A percentile compares a stretch with the other conserved stretches of the same genome.
Conservation (phyloP, 2,113 vertebrate species). For the Typhlomys cinereus region DNA sequence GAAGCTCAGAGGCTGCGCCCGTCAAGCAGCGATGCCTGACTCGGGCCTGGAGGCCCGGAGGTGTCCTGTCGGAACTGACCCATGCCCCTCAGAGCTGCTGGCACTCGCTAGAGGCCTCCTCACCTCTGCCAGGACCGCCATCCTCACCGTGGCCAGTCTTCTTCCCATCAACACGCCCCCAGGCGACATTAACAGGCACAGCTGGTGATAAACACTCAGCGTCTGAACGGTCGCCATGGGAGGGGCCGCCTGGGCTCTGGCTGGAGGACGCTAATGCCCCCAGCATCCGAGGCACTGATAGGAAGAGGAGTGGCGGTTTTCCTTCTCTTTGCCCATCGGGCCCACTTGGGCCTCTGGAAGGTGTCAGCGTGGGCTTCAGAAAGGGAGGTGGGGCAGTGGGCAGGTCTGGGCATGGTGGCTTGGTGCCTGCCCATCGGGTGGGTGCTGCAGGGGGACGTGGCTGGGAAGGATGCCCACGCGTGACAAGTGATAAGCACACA, state of each 20-base stretch:
- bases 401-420: neutral
- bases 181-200: no score
- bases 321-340: neutral
- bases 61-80: neutral
- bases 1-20: neutral
- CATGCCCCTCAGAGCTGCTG: neutral
- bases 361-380: neutral
- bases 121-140: neutral
- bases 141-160: neutral
- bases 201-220: neutral
- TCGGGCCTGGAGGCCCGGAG: neutral
- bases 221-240: rapidly evolving
- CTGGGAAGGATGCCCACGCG: neutral
- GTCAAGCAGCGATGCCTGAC: no score
- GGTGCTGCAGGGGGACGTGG: neutral
- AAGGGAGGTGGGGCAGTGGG: neutral
- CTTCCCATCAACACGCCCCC: neutral
- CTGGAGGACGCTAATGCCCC: neutral
- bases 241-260: neutral
- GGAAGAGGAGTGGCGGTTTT: neutral
- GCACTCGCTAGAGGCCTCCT: neutral
- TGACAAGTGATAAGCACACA: no score
- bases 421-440: neutral
- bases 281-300: rapidly evolving
- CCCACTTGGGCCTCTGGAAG: neutral